Base-by-base conservation (phyloP, 1,140 invertebrate species). In the Antheraea pernyi region DNA sequence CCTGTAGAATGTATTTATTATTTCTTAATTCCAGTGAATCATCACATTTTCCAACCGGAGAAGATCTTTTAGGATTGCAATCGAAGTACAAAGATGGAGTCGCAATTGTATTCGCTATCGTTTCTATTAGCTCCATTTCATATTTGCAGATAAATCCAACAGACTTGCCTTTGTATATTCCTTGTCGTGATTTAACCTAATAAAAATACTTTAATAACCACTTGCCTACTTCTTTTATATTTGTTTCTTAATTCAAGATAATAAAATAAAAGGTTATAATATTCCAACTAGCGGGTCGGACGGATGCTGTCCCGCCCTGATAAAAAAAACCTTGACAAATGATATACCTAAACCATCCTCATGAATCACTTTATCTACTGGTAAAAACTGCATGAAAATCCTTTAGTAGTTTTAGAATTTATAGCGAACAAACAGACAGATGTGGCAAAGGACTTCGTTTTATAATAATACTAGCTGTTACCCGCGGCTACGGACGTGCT, bases 91-190 rank as follows among this genome's bases (percentile, higher is more conserved):
- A 76, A 11, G 83, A 90, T 53, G 67, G 78, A 13, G 77, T 86
- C 0, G 60, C 74, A 0, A 84, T 85, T n/a, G 67, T 90, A 2
- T 88, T 89, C 59, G 89, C 88, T 5, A 58, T 86, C 9, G 84
- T 89, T 9, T 79, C 83, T 8, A 65, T 70, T 0, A 75, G 74
- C 10, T 85, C 88, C 0, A 70, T 90, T 7, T 85, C 84, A 0
- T 91, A 86, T 62, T 18, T 90, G 59, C 87, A 89, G 78, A 75
- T 91, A 11, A 90, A 84, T 58, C 80, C 82, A 30, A 68, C 70
- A 0, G 79, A 85, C 46, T 77, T 86, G 67, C 88, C 89, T 7
- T 65, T 84, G 8, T 86, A 85, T 73, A 73, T 83, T 48, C 73
- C 83, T 0, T 53, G 46, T 53, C 46, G 16, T 16, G 46, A 82